Evolutionary conservation across 2,797 vertebrate species (phyloP).

Genomic region (Peromyscus eremicus): DNA sequence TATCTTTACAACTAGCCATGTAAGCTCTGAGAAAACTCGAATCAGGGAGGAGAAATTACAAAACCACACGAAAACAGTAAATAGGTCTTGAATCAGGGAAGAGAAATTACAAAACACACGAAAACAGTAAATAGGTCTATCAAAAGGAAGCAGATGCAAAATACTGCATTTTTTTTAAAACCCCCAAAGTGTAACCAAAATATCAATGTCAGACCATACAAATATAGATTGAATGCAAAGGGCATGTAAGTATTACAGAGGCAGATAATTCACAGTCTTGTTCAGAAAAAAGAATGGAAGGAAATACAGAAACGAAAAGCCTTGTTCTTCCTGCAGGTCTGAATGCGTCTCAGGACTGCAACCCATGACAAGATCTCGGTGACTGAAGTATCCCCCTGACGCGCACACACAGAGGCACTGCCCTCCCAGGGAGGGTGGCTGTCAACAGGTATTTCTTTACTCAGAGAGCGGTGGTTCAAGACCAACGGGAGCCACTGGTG

Average conservation of each 20-base stretch:
- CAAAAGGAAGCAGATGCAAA: background rate
- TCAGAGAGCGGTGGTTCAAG: background rate
- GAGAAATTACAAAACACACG: slow-evolving; percentile 29
- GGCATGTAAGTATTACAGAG: background rate
- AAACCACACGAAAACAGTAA: slow-evolving; percentile 26
- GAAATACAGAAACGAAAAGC: background rate
- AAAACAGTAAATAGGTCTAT: slow-evolving; percentile 45
- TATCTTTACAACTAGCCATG: background rate
- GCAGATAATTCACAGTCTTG: background rate
- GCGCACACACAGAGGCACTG: background rate
- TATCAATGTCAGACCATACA: background rate
- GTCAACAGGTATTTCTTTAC: background rate
- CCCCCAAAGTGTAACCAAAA: background rate
- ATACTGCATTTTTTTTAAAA: background rate
- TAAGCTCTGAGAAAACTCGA: slow-evolving; percentile 10
- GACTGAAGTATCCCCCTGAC: background rate
- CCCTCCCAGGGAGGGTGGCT: rapidly evolving
- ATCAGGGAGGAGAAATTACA: slow-evolving; percentile 37
- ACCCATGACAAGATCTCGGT: background rate
- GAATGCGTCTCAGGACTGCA: background rate
- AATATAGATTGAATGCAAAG: background rate
- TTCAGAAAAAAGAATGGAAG: background rate
- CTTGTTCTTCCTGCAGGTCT: background rate
- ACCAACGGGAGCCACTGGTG: background rate
- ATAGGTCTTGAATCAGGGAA: slow-evolving; percentile 43